Conservation (phyloP, 1,140 invertebrate species). For the Drosophila ogumai region DNA sequence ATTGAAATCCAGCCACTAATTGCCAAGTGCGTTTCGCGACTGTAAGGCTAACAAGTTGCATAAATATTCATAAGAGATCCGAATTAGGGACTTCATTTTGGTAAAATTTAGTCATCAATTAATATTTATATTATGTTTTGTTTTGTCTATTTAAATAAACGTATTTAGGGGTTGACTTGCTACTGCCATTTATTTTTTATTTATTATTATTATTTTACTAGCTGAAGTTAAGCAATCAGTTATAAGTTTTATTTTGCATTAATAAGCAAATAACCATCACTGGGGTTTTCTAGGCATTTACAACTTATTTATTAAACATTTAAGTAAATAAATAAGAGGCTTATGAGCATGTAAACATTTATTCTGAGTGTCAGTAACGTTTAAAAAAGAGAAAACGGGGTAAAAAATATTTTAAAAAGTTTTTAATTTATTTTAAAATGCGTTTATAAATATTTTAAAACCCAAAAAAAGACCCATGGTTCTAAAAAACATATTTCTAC, state of each 20-base stretch:
- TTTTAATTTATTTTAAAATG: no score
- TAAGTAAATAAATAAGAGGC: not conserved
- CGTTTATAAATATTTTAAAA: not conserved
- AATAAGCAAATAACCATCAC: not conserved
- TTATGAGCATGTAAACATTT: not conserved
- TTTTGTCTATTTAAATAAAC: not conserved
- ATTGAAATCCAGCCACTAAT: constrained; percentile 6
- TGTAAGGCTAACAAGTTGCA: not conserved
- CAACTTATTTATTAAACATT: not conserved
- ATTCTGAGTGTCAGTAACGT: not conserved
- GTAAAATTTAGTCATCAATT: not conserved
- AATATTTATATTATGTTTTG: not conserved
- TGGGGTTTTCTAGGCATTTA: not conserved
- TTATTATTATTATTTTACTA: not conserved
- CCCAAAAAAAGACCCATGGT: accelerated
- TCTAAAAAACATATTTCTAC: not conserved
- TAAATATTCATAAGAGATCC: not conserved
- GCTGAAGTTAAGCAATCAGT: not conserved
- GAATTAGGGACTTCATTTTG: not conserved
- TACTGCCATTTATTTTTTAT: not conserved
- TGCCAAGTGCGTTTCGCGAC: constrained; percentile 33
- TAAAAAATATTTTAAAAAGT: no score
- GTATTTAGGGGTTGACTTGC: not conserved
- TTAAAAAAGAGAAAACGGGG: no score
- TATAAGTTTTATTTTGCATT: not conserved